Evolutionary conservation across 2,113 vertebrate genomes (phyloP).

Genomic region (Macroglossus sobrinus): DNA sequence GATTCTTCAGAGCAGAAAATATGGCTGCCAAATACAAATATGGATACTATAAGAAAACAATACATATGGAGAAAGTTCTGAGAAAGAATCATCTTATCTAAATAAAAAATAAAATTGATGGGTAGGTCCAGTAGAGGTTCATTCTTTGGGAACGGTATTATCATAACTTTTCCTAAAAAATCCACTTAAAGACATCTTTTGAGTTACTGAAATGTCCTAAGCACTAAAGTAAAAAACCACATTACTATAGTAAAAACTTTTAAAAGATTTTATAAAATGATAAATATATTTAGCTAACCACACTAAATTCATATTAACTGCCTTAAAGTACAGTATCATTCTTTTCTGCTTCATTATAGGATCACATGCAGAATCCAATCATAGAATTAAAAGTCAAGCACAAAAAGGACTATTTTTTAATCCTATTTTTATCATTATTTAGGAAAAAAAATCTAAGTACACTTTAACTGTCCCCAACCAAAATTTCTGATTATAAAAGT

Average conservation of each 20-base stretch:
- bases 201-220: neutral
- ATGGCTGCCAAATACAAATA: constrained; percentile 85
- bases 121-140: neutral
- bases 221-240: neutral
- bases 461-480: neutral
- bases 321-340: neutral
- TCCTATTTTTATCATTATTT: neutral
- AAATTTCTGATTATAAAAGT: neutral
- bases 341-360: neutral
- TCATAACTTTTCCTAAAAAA: neutral
- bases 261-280: neutral
- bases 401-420: neutral
- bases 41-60: neutral
- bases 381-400: neutral
- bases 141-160: neutral
- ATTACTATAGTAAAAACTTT: neutral
- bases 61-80: neutral
- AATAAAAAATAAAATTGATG: neutral
- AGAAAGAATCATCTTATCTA: neutral
- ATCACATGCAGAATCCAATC: neutral
- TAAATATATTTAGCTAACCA: neutral
- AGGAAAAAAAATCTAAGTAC: neutral
- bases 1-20: constrained; percentile 90
- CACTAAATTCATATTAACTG: neutral
- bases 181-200: neutral